Conservation (phyloP, 2,888 invertebrate species). For the Lepeophtheirus nordmannii region DNA sequence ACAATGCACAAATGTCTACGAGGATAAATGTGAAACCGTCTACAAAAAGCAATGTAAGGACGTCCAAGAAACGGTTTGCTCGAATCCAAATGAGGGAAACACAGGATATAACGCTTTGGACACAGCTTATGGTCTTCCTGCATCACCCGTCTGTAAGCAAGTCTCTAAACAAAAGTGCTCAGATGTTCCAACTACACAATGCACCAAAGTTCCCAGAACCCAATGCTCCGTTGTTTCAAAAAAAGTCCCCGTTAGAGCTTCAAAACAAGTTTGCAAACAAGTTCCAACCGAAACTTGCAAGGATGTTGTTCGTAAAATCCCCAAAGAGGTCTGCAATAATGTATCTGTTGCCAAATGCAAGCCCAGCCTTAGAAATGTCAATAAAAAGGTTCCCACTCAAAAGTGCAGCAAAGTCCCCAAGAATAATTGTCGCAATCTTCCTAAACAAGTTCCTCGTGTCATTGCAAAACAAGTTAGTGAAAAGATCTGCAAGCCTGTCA, state of each 20-base stretch:
- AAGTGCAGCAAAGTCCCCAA: slow-evolving; percentile 14
- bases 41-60: background rate
- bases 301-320: slow-evolving; percentile 7
- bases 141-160: slow-evolving; percentile 8
- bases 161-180: slow-evolving; percentile 10
- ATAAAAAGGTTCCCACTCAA: slow-evolving; percentile 1
- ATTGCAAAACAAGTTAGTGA: background rate
- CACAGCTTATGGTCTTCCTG: slow-evolving; percentile 14
- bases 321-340: slow-evolving; percentile 4
- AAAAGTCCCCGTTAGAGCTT: background rate
- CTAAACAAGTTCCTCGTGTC: slow-evolving; percentile 3
- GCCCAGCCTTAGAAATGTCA: background rate
- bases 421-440: slow-evolving; percentile 19
- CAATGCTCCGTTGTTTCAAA: slow-evolving; percentile 10
- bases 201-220: background rate
- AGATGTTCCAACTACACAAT: background rate
- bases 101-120: background rate
- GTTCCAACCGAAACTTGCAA: slow-evolving; percentile 12
- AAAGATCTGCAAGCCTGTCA: slow-evolving; percentile 13
- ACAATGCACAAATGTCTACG: slow-evolving; percentile 15
- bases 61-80: background rate
- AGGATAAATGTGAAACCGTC: slow-evolving; percentile 19
- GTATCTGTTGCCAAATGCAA: slow-evolving; percentile 8
- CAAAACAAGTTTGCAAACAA: slow-evolving; percentile 15
- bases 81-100: background rate